A percentile compares a stretch with the other conserved stretches of the same genome.
Evolutionary conservation across 2,797 vertebrate species (phyloP).

Genomic region (Leucoraja ocellata): DNA sequence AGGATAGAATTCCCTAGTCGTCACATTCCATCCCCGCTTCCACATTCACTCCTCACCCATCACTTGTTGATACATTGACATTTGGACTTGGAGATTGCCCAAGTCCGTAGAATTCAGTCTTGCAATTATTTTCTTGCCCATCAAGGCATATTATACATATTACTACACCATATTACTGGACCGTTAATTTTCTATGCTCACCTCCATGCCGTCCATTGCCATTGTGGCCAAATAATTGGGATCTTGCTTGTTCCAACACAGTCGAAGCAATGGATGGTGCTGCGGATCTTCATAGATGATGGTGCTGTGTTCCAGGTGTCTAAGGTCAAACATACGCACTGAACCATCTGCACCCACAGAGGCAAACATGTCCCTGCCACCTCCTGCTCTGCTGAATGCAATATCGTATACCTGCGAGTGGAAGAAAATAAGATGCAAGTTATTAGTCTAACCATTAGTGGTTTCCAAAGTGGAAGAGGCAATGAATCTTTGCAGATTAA

Average conservation of each 20-base stretch:
- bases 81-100: not conserved
- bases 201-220: constrained; percentile 99
- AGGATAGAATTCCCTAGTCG: too few species aligned
- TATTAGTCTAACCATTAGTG: not conserved
- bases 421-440: not conserved
- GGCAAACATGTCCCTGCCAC: constrained; percentile 92
- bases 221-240: constrained; percentile 96
- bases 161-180: not conserved
- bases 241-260: constrained; percentile 99
- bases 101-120: not conserved
- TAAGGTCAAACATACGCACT: constrained; percentile 92
- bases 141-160: not conserved
- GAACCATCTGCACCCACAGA: constrained; percentile 94
- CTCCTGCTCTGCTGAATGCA: constrained; percentile 91
- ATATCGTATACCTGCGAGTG: constrained; percentile 81
- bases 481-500: not conserved
- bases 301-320: constrained; percentile 96
- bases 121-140: not conserved
- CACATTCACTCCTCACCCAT: not conserved
- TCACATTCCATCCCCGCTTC: too few species aligned
- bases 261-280: constrained; percentile 89
- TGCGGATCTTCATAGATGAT: constrained; percentile 98
- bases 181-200: constrained; percentile 48
- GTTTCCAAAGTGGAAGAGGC: not conserved
- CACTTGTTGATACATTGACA: not conserved